Conservation (phyloP, 2,113 vertebrate genomes). For the Coryphaenoides rupestris region DNA sequence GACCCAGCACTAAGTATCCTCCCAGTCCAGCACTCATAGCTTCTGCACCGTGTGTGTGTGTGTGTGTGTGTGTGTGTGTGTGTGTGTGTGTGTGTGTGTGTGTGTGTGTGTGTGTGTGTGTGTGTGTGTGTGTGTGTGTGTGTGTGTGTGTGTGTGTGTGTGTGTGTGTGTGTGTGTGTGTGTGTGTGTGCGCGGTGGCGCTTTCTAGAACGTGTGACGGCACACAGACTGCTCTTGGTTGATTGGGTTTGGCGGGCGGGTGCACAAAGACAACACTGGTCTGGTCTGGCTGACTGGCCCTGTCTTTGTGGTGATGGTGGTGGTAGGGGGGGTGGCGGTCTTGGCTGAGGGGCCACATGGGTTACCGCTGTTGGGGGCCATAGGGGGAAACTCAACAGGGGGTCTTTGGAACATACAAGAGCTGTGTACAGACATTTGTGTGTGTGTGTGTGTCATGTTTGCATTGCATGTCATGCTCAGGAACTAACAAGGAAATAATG, state of each 20-base stretch:
- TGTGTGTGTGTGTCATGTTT: constrained; percentile 3
- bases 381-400: background rate
- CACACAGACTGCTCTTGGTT: constrained; percentile 7
- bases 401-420: constrained; percentile 33
- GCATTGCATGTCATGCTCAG: constrained; percentile 13
- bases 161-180: too few species aligned
- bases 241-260: constrained; percentile 17
- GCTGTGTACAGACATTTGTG: constrained; percentile 15
- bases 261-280: constrained; percentile 33
- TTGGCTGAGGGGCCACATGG: too few species aligned
- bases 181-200: too few species aligned
- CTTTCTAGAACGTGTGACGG: background rate
- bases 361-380: too few species aligned
- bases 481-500: constrained; percentile 1
- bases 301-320: background rate
- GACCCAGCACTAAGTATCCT: too few species aligned
- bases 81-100: too few species aligned
- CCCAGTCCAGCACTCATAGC: too few species aligned
- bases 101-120: too few species aligned
- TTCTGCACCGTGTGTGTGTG: too few species aligned
- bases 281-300: constrained; percentile 11
- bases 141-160: too few species aligned
- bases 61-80: too few species aligned
- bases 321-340: background rate
- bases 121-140: too few species aligned